phyloP scores from a whole-genome alignment of 2,888 invertebrate species.

The Lampropteryx suffumata region DNA sequence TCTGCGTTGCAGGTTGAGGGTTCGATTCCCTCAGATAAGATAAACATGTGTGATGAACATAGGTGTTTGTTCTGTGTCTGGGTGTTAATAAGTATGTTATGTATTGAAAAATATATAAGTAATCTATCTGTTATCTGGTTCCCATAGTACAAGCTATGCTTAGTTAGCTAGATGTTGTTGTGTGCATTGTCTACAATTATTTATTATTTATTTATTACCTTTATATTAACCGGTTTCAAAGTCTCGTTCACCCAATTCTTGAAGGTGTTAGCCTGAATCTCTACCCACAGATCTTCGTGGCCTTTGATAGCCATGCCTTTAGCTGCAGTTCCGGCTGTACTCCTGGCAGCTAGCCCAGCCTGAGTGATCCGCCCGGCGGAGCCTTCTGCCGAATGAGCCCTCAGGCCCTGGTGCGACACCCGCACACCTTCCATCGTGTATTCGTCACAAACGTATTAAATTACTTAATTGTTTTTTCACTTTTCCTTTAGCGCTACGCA shows the following conservation, averaged over 20 bases:
- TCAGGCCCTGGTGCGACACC: slow-evolving; percentile 82
- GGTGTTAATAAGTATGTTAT: no score
- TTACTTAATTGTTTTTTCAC: slow-evolving; percentile 39
- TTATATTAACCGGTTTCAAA: slow-evolving; percentile 86
- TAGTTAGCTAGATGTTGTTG: no score
- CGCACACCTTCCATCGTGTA: slow-evolving; percentile 77
- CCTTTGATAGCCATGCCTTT: slow-evolving; percentile 98
- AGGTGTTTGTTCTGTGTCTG: no score
- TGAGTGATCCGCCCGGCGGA: slow-evolving; percentile 86
- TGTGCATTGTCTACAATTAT: no score
- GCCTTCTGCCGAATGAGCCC: slow-evolving; percentile 83
- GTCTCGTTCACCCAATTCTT: slow-evolving; percentile 99
- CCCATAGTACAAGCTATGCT: no score
- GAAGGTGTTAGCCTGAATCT: slow-evolving; percentile 97
- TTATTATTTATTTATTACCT: no score
- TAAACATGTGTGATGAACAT: no score
- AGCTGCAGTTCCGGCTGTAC: slow-evolving; percentile 95
- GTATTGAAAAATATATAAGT: no score
- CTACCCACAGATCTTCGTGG: slow-evolving; percentile 97
- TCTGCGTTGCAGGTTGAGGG: no score
- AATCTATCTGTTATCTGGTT: no score
- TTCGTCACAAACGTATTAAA: slow-evolving; percentile 40
- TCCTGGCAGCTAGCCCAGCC: slow-evolving; percentile 93
- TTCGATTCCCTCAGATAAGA: no score
- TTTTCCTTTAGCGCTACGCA: slow-evolving; percentile 53